phyloP scores from a whole-genome alignment of 2,797 vertebrate genomes.

The Falco concolor region DNA sequence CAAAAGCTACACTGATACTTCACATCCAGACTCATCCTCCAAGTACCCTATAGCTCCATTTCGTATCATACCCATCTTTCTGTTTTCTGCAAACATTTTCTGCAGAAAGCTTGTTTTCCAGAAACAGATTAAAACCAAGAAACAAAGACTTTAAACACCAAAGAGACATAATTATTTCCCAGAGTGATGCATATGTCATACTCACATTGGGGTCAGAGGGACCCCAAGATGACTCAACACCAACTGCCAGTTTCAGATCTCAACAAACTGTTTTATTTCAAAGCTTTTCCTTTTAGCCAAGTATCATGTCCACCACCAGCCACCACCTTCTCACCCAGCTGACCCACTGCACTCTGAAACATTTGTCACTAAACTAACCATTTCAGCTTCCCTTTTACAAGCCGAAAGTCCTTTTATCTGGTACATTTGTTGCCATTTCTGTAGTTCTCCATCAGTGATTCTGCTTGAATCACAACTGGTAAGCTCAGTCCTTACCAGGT shows the following conservation, averaged over 20 bases:
- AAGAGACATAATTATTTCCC: neutral
- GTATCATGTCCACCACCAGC: neutral
- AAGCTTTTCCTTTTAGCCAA: neutral
- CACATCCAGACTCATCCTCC: neutral
- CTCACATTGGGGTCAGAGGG: neutral
- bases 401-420: neutral
- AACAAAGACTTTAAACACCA: neutral
- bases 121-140: neutral
- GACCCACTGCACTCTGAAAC: neutral
- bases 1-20: neutral
- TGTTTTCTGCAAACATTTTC: neutral
- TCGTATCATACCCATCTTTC: neutral
- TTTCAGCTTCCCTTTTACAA: neutral
- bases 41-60: neutral
- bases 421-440: neutral
- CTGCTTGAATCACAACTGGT: neutral
- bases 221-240: neutral
- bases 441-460: neutral
- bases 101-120: neutral
- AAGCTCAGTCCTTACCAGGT: neutral
- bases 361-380: neutral
- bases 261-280: neutral
- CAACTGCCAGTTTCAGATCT: neutral
- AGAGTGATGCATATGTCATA: neutral
- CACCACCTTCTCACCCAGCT: neutral